These are phyloP conservation scores for Ennomos quercinarius DNA, from an alignment of 2,888 invertebrate genomes.

Conservation along the genomic window DNA sequence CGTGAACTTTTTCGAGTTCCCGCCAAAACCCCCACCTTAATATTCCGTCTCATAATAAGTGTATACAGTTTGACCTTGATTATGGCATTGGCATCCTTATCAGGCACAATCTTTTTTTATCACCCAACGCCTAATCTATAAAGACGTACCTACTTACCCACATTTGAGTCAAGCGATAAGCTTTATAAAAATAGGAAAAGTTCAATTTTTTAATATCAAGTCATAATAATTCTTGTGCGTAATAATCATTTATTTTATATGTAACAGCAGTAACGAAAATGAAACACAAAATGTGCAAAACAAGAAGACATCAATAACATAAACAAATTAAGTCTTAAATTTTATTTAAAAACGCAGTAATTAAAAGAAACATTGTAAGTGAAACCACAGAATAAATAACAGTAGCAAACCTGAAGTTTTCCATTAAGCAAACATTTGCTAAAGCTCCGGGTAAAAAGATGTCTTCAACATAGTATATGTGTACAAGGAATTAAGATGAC, in stretches of 20 bases:
- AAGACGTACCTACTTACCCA: constrained; percentile 29
- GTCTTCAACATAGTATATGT: constrained; percentile 60
- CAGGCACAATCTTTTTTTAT: constrained; percentile 32
- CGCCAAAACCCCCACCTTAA: too few species aligned
- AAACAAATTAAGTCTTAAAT: background rate
- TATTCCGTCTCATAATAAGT: too few species aligned
- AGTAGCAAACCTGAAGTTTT: constrained; percentile 41
- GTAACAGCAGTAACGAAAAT: background rate
- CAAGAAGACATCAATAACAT: constrained; percentile 47
- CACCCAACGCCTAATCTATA: constrained; percentile 24
- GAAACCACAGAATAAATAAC: background rate
- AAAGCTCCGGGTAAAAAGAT: constrained; percentile 50
- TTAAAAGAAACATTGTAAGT: constrained; percentile 61
- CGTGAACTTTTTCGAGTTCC: too few species aligned
- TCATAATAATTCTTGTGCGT: too few species aligned
- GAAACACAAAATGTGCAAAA: constrained; percentile 1
- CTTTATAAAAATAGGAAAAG: background rate
- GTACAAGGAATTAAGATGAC: constrained; percentile 51
- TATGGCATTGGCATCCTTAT: constrained; percentile 47
- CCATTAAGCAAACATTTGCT: constrained; percentile 32
- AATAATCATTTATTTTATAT: too few species aligned
- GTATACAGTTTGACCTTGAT: constrained; percentile 31
- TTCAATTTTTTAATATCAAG: too few species aligned
- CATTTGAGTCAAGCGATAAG: constrained; percentile 32
- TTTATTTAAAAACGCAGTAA: constrained; percentile 38